Conservation (phyloP, 2,888 invertebrate species). For the Cenopis cana region DNA sequence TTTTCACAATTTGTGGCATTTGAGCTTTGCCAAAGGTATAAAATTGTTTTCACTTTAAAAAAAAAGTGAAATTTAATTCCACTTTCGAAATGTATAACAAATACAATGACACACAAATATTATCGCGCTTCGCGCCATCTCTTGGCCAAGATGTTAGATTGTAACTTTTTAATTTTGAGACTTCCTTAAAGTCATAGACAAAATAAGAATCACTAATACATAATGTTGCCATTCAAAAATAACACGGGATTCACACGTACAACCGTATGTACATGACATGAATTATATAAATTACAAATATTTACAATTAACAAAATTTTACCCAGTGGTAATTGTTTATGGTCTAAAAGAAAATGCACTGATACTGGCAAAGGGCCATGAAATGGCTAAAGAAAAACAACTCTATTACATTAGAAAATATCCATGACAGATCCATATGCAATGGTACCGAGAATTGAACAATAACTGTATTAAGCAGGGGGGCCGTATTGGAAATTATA, state of each 20-base stretch:
- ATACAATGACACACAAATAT: constrained; percentile 48
- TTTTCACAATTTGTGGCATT: constrained; percentile 67
- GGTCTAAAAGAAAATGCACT: constrained; percentile 75
- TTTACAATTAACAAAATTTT: constrained; percentile 43
- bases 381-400: constrained; percentile 18
- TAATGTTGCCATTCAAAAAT: constrained; percentile 37
- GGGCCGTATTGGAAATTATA: neutral
- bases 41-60: constrained; percentile 58
- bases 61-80: constrained; percentile 78
- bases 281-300: constrained; percentile 29
- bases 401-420: neutral
- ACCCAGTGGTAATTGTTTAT: constrained; percentile 64
- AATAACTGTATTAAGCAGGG: neutral
- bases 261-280: constrained; percentile 13
- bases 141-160: constrained; percentile 32
- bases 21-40: constrained; percentile 79
- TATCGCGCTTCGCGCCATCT: constrained; percentile 50
- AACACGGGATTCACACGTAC: constrained; percentile 47
- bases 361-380: constrained; percentile 72
- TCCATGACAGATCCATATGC: neutral
- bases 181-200: constrained; percentile 31
- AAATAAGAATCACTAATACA: constrained; percentile 23
- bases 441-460: constrained; percentile 8
- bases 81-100: constrained; percentile 52
- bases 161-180: constrained; percentile 34